Percentiles rank a stretch among this genome's conserved stretches.
Conservation (phyloP, 2,888 invertebrate genomes). For the Drosophila pseudotalamancana region DNA sequence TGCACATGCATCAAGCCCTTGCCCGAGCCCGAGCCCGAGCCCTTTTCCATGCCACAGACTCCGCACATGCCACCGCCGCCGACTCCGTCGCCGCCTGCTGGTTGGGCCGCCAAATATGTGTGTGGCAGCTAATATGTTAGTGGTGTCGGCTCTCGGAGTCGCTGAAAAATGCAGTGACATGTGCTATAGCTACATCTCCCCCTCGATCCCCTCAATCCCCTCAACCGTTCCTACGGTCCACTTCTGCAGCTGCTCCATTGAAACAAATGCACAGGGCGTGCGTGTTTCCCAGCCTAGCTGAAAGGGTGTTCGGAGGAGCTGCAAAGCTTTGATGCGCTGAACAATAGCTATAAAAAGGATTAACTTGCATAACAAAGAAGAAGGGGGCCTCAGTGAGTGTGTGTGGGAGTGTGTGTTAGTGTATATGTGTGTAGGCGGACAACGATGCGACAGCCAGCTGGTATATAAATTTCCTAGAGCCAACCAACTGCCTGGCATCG, state of each 20-base stretch:
- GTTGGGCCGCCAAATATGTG: constrained; percentile 30
- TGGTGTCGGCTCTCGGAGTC: constrained; percentile 68
- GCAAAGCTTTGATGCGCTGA: constrained; percentile 72
- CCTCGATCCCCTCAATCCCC: not conserved
- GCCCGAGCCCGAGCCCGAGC: constrained; percentile 3
- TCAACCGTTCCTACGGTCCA: not conserved
- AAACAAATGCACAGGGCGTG: constrained; percentile 68
- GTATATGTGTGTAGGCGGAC: constrained; percentile 34
- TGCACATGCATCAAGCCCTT: constrained; percentile 66
- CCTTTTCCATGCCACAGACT: constrained; percentile 11
- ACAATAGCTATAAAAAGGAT: constrained; percentile 78
- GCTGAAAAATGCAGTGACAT: constrained; percentile 80
- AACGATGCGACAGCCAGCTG: constrained; percentile 50
- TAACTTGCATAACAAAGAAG: constrained; percentile 78
- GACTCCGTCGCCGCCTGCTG: not conserved
- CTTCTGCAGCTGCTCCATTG: constrained; percentile 39
- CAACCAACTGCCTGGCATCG: constrained; percentile 63
- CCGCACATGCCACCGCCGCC: constrained; percentile 12
- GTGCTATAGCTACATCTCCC: constrained; percentile 62
- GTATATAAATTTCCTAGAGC: constrained; percentile 67
- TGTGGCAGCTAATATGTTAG: constrained; percentile 77
- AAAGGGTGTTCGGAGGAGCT: constrained; percentile 11
- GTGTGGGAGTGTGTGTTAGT: not conserved
- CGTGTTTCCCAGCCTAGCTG: constrained; percentile 28
- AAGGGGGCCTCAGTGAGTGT: constrained; percentile 2